phyloP scores from a whole-genome alignment of 2,888 invertebrate species.

The Parnassius glacialis region DNA sequence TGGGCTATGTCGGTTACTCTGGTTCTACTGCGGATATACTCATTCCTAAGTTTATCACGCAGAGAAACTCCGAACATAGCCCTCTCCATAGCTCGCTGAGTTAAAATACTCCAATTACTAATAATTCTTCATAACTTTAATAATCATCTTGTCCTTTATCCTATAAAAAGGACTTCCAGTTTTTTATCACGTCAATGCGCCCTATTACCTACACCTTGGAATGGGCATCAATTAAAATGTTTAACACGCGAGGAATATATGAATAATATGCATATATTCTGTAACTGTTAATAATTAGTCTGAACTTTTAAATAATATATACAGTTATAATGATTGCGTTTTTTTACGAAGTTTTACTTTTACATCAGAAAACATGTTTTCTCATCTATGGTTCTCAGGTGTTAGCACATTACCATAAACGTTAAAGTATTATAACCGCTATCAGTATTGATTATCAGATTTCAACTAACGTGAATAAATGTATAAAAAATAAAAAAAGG shows the following conservation, averaged over 20 bases:
- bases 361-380: not conserved
- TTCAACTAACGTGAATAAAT: not conserved
- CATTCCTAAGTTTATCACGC: too few relatives aligned
- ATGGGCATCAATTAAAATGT: constrained; percentile 1
- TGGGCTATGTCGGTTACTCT: too few relatives aligned
- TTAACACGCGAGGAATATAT: not conserved
- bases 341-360: not conserved
- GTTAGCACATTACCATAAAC: not conserved
- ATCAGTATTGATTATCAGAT: not conserved
- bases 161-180: too few relatives aligned
- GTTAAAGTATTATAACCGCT: not conserved
- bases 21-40: too few relatives aligned
- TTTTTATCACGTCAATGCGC: not conserved
- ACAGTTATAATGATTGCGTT: not conserved
- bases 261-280: constrained; percentile 1
- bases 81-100: too few relatives aligned
- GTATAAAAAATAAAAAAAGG: not conserved
- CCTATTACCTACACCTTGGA: not conserved
- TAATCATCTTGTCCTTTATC: too few relatives aligned
- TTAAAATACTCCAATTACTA: too few relatives aligned
- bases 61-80: too few relatives aligned
- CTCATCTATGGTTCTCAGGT: not conserved
- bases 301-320: constrained; percentile 2
- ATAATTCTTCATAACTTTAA: too few relatives aligned
- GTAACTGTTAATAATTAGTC: not conserved